Evolutionary conservation across 2,797 vertebrate genomes (phyloP).

Genomic region (Discoglossus pictus): DNA sequence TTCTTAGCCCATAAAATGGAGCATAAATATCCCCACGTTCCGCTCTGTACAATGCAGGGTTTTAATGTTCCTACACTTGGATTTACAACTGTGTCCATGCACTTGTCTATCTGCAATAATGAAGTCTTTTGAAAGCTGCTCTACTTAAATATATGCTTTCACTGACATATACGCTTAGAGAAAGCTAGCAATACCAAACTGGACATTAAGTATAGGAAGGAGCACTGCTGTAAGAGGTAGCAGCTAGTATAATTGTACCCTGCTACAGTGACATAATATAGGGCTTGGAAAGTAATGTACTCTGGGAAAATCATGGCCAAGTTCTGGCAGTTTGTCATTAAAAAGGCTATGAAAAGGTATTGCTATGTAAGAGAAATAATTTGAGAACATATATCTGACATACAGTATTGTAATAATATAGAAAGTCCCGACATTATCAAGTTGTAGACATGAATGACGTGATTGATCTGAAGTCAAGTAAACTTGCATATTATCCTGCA

Average conservation of each 20-base stretch:
- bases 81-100: slow-evolving; percentile 20
- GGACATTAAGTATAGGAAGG: slow-evolving; percentile 18
- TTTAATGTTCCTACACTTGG: background rate
- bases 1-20: too few species aligned
- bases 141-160: slow-evolving; percentile 30
- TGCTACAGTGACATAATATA: slow-evolving; percentile 20
- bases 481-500: too few species aligned
- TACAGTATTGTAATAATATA: too few species aligned
- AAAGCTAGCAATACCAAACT: slow-evolving; percentile 20
- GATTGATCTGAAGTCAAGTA: too few species aligned
- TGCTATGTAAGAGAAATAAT: background rate
- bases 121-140: slow-evolving; percentile 32
- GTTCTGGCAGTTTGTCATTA: slow-evolving; percentile 11
- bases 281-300: slow-evolving; percentile 1
- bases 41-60: slow-evolving; percentile 1
- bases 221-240: background rate
- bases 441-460: too few species aligned
- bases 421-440: too few species aligned
- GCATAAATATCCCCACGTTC: slow-evolving; percentile 3
- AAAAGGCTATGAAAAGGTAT: background rate
- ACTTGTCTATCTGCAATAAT: slow-evolving; percentile 22
- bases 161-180: slow-evolving; percentile 11
- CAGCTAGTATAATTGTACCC: slow-evolving; percentile 24
- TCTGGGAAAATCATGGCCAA: slow-evolving; percentile 12
- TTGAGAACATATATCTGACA: too few species aligned